Percentiles rank a stretch among this genome's conserved stretches.
These are phyloP conservation scores for Timema cristinae DNA, from an alignment of 2,888 invertebrate species.

Conservation along the genomic window DNA sequence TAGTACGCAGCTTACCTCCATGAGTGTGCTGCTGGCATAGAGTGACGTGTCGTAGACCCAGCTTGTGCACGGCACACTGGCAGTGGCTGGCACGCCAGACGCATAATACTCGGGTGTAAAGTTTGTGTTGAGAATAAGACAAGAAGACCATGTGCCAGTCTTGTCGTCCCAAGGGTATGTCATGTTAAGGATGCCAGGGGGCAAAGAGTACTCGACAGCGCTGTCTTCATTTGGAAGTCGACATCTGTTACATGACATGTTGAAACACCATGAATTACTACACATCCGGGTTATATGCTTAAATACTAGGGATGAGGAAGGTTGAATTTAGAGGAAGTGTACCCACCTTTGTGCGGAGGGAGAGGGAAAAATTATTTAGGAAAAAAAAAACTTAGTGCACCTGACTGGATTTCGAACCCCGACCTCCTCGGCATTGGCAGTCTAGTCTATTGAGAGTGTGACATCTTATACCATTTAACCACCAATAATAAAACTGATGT, in stretches of 20 bases:
- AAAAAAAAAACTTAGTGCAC: no score
- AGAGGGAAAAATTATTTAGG: no score
- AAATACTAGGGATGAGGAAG: no score
- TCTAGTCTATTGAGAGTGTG: no score
- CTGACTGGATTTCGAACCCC: no score
- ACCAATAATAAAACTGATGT: no score
- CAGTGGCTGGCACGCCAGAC: constrained; percentile 37
- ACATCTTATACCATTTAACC: no score
- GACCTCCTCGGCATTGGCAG: no score
- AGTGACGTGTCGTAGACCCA: constrained; percentile 58
- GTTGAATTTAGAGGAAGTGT: no score
- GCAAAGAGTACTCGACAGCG: constrained; percentile 50
- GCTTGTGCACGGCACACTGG: constrained; percentile 47
- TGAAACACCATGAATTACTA: no score
- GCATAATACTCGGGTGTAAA: constrained; percentile 42
- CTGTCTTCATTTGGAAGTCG: constrained; percentile 53
- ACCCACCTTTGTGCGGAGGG: no score
- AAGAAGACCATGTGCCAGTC: constrained; percentile 50
- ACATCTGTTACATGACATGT: constrained; percentile 48
- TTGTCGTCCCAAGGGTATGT: constrained; percentile 53
- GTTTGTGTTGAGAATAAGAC: constrained; percentile 49
- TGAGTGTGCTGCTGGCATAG: constrained; percentile 59
- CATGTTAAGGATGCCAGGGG: constrained; percentile 45
- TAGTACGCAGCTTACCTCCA: constrained; percentile 50
- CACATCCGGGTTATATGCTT: no score